Base-by-base conservation (phyloP, 2,113 vertebrate genomes). In the Saccopteryx bilineata region DNA sequence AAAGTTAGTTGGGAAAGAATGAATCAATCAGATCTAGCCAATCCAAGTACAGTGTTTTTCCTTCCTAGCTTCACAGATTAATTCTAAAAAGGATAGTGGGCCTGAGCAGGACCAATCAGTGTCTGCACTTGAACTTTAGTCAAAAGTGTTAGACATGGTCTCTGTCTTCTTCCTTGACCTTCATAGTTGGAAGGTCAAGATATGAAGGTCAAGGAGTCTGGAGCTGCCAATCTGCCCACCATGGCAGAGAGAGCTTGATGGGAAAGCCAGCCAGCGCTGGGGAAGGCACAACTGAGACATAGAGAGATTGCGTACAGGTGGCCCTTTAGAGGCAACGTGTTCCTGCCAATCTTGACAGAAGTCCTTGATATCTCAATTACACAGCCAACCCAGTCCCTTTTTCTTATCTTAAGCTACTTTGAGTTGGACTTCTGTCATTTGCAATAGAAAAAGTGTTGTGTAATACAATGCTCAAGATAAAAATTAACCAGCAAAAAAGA, bases 1-100 rank as follows among this genome's bases (percentile, higher is more conserved):
- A 75, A 87, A n/a, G 17, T 50, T 63, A 92, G 7, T 21, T 83
- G 19, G 58, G 54, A 87, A 91, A 88, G 63, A 93, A 87, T 60
- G 7, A 60, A 46, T 46, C 39, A 69, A 21, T 39, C 61, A 74
- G 56, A 0, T 19, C 33, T 89, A 54, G 48, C 13, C 65, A 74
- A 58, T 90, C 39, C 83, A 78, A 63, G 1, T 14, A 75, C n/a
- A 19, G 58, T 63, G 21, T 33, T 86, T 7, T 94, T 14, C 66
- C 66, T 86, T 87, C 33, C 19, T 85, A 58, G 61, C 39, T 63
- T 79, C 33, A 93, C 10, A 4, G 31, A 82, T 58, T 50, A 50
- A 2, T 61, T 79, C 46, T 46, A 87, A 86, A 58, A 69, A 79
- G 23, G 5, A 71, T 6, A 86, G 11, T 7, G 66, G 9, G 19